Base-by-base conservation (phyloP, 2,888 invertebrate genomes). In the Incurvaria masculella region DNA sequence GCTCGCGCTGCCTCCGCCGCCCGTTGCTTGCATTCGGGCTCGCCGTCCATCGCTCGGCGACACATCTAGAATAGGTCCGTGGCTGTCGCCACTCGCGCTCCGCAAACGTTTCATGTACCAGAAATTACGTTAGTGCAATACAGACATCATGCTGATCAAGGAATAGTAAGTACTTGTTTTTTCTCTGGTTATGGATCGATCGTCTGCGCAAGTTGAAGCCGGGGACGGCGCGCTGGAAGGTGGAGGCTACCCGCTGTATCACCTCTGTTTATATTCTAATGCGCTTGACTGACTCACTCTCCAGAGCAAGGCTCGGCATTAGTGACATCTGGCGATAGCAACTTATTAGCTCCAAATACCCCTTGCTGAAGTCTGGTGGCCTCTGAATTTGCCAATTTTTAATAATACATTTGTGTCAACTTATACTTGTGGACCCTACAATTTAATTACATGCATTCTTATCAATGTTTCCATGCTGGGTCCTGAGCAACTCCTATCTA, bases 91-190 rank as follows among this genome's bases (percentile, higher is more conserved):
- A 73, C 71, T 48, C 50, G 27, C 23, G 18, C 26, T 39, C 47
- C 45, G 45, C 42, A 49, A 44, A 48, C 74, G 75, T 76, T 76
- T 73, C 71, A 68, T 72, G 61, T 72, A 72, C 70, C 73, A 73
- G 70, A 66, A 64, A 61, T 59, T 64, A 65, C 62, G 62, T 66
- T 33, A 33, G 33, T 14, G 11, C 3, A 4, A 68, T 66, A 62
- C 64, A 66, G 59, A 66, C 76, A 82, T 69, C 66, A 85, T 85
- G 85, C 80, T 85, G 74, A 86, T 86, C 72, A 85, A 85, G 80
- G 85, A 85, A 82, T 86, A 79, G 85, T 85, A 69, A 85, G 85
- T 85, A 79, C 46, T 57, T 58, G 33, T 33, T 33, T 14, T 33
- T 54, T 51, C 56, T 61, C 65, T 69, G 72, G 73, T 73, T 74